Percentiles rank a stretch among this genome's conserved stretches.
phyloP scores from a whole-genome alignment of 2,797 vertebrate species.

The Bovichtus variegatus region DNA sequence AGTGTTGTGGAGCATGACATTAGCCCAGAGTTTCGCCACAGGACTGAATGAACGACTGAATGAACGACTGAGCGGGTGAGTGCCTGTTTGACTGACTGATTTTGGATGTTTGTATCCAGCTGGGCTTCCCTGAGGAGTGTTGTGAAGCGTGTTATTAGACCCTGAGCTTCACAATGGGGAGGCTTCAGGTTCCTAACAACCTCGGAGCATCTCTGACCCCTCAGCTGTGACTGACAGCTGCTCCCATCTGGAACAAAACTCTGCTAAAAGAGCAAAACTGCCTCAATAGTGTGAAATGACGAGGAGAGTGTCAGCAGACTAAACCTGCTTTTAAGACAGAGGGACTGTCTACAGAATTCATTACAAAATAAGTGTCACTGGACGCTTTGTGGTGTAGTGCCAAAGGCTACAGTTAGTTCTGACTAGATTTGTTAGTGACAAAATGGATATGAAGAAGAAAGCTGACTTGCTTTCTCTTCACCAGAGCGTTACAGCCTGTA shows the following conservation, averaged over 20 bases:
- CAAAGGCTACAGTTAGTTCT: background rate
- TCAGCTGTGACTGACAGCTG: conserved; percentile 62
- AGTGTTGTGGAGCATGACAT: conserved; percentile 49
- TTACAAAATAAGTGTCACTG: background rate
- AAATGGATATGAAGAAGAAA: background rate
- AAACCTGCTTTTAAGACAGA: conserved; percentile 33
- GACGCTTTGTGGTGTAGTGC: background rate
- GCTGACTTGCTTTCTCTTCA: too few species aligned
- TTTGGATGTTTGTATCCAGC: conserved; percentile 42
- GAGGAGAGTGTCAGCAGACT: conserved; percentile 18
- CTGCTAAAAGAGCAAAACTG: conserved; percentile 19
- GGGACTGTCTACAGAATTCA: conserved; percentile 18
- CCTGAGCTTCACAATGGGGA: conserved; percentile 49
- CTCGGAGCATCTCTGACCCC: conserved; percentile 47
- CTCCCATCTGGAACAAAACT: conserved; percentile 60
- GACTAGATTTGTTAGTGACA: background rate
- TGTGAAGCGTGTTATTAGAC: conserved; percentile 73
- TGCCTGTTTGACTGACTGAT: conserved; percentile 57
- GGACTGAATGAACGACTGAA: conserved; percentile 34
- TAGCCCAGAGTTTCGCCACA: conserved; percentile 45
- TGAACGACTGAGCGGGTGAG: conserved; percentile 17
- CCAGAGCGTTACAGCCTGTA: too few species aligned
- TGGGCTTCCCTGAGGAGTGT: conserved; percentile 45
- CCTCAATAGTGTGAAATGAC: conserved; percentile 18
- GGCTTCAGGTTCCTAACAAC: conserved; percentile 53